Evolutionary conservation across 2,888 invertebrate genomes (phyloP).

Genomic region (Polydrusus tereticollis): DNA sequence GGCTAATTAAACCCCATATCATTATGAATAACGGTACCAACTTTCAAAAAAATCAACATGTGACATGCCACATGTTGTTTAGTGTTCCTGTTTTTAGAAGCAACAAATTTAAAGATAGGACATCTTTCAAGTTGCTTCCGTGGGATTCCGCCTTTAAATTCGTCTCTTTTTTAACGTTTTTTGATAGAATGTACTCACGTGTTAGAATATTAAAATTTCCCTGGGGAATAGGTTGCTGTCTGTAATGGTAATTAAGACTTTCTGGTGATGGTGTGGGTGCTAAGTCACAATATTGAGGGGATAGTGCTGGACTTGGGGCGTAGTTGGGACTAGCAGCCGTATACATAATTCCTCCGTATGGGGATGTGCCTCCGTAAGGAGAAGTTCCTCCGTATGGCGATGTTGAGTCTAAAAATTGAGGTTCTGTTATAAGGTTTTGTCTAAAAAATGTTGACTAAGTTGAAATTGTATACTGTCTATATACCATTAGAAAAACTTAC

Average conservation of each 20-base stretch:
- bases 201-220: constrained; percentile 23
- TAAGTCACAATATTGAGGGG: constrained; percentile 36
- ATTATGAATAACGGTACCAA: too few relatives aligned
- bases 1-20: too few relatives aligned
- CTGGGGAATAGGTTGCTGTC: constrained; percentile 30
- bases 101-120: too few relatives aligned
- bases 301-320: constrained; percentile 32
- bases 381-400: constrained; percentile 50
- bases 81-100: too few relatives aligned
- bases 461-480: too few relatives aligned
- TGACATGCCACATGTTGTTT: too few relatives aligned
- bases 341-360: constrained; percentile 40
- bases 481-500: constrained; percentile 52
- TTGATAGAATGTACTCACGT: constrained; percentile 35
- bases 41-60: too few relatives aligned
- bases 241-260: constrained; percentile 29
- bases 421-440: too few relatives aligned
- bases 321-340: constrained; percentile 35
- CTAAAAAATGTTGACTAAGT: too few relatives aligned
- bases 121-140: too few relatives aligned
- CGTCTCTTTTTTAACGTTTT: too few relatives aligned
- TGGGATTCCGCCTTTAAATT: too few relatives aligned
- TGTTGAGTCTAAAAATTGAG: constrained; percentile 44
- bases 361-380: constrained; percentile 39
- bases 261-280: constrained; percentile 45